Conservation (phyloP, 2,888 invertebrate genomes). For the Glaucopsyche alexis region DNA sequence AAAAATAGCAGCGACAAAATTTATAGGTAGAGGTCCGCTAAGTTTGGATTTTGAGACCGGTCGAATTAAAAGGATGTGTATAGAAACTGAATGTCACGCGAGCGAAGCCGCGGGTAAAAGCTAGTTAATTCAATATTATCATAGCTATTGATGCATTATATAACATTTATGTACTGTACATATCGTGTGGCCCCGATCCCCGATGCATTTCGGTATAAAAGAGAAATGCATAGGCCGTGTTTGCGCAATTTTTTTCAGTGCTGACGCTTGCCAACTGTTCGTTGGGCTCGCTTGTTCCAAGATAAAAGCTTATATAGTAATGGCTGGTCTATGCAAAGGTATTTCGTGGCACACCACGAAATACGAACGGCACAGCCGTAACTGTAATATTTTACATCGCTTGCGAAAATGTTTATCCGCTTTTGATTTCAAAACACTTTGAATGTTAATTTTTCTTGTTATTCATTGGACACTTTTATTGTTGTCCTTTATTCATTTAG, state of each 20-base stretch:
- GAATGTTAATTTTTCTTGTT: neutral
- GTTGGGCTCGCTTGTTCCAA: constrained; percentile 30
- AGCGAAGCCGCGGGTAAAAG: too few relatives aligned
- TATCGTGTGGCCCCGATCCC: neutral
- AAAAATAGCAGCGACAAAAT: too few relatives aligned
- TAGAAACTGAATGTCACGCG: too few relatives aligned
- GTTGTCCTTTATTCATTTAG: neutral
- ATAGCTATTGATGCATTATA: too few relatives aligned
- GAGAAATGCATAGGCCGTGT: constrained; percentile 30
- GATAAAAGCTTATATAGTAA: constrained; percentile 30
- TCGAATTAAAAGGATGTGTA: too few relatives aligned
- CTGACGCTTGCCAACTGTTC: constrained; percentile 34
- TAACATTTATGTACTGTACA: too few relatives aligned
- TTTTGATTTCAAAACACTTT: neutral
- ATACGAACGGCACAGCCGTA: too few relatives aligned
- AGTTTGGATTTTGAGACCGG: too few relatives aligned
- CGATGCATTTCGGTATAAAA: constrained; percentile 28
- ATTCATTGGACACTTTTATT: neutral
- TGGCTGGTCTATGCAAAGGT: constrained; percentile 22
- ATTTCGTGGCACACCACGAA: constrained; percentile 1
- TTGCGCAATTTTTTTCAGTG: constrained; percentile 28
- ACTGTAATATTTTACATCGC: constrained; percentile 19
- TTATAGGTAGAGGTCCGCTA: too few relatives aligned
- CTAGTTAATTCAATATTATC: too few relatives aligned
- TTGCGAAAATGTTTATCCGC: neutral